A percentile compares a stretch with the other conserved stretches of the same genome.
Evolutionary conservation across 1,140 invertebrate species (phyloP).

Genomic region (Drosophila kohkoa): DNA sequence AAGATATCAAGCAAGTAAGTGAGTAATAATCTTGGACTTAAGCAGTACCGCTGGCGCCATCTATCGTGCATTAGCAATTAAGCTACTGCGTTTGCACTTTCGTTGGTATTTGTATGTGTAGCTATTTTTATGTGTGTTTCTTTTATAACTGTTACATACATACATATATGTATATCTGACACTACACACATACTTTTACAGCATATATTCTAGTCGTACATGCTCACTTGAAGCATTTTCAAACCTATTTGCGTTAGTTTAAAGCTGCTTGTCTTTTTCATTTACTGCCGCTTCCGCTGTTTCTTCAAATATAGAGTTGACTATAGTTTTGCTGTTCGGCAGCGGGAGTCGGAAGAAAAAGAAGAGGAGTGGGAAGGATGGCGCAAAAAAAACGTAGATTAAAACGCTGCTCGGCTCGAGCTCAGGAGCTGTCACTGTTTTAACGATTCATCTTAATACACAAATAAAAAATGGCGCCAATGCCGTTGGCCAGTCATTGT

Average conservation of each 20-base stretch:
- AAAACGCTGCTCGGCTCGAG: constrained; percentile 26
- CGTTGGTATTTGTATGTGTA: no score
- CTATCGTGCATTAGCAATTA: no score
- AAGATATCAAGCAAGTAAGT: no score
- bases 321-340: background rate
- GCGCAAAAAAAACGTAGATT: constrained; percentile 12
- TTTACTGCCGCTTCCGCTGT: background rate
- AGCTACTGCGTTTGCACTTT: no score
- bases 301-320: background rate
- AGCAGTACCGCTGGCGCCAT: no score
- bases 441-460: constrained; percentile 82
- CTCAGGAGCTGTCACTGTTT: constrained; percentile 66
- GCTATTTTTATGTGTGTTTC: no score
- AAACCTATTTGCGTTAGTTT: background rate
- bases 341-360: background rate
- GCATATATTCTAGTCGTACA: no score
- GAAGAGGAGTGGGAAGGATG: background rate
- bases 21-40: no score
- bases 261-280: background rate
- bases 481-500: constrained; percentile 70
- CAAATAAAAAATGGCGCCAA: constrained; percentile 75
- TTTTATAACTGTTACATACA: no score
- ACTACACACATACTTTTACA: no score
- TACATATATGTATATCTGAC: no score
- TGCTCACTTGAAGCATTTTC: no score